These are phyloP conservation scores for Drosophila fungiperda DNA, from an alignment of 2,888 invertebrate genomes.

Conservation along the genomic window DNA sequence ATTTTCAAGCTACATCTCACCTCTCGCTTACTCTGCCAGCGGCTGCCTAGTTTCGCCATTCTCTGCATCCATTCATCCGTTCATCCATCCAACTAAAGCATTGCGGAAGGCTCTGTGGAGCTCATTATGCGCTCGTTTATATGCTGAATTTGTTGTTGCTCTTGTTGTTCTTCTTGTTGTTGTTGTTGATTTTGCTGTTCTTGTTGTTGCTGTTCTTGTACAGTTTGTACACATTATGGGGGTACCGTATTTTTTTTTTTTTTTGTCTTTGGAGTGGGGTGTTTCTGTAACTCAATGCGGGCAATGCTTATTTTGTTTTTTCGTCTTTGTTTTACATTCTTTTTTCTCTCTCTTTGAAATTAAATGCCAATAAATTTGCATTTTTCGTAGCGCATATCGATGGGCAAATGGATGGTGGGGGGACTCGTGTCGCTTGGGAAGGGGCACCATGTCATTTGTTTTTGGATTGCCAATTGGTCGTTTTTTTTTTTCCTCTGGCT, in stretches of 20 bases:
- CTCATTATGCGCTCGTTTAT: conserved; percentile 82
- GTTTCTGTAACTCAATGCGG: conserved; percentile 58
- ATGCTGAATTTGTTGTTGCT: conserved; percentile 78
- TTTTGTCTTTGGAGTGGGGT: conserved; percentile 26
- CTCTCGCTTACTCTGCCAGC: background rate
- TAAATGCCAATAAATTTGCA: conserved; percentile 80
- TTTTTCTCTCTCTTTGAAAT: conserved; percentile 54
- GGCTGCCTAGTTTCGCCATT: conserved; percentile 9
- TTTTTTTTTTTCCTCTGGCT: conserved; percentile 19
- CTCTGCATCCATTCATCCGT: conserved; percentile 21
- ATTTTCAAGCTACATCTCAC: conserved; percentile 46
- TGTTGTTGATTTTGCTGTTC: conserved; percentile 27
- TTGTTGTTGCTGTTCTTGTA: conserved; percentile 51
- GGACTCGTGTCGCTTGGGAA: too few relatives aligned
- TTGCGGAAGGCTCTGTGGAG: conserved; percentile 66
- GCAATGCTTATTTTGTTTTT: conserved; percentile 35
- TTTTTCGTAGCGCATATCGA: conserved; percentile 39
- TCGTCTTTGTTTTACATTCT: conserved; percentile 3
- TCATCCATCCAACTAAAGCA: conserved; percentile 24
- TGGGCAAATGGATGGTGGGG: background rate
- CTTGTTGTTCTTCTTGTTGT: conserved; percentile 5
- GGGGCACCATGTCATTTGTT: conserved; percentile 57
- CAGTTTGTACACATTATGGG: conserved; percentile 69
- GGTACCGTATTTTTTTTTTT: conserved; percentile 43
- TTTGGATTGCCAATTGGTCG: conserved; percentile 55